Conservation (phyloP, 2,797 vertebrate species). For the Danio kyathit region DNA sequence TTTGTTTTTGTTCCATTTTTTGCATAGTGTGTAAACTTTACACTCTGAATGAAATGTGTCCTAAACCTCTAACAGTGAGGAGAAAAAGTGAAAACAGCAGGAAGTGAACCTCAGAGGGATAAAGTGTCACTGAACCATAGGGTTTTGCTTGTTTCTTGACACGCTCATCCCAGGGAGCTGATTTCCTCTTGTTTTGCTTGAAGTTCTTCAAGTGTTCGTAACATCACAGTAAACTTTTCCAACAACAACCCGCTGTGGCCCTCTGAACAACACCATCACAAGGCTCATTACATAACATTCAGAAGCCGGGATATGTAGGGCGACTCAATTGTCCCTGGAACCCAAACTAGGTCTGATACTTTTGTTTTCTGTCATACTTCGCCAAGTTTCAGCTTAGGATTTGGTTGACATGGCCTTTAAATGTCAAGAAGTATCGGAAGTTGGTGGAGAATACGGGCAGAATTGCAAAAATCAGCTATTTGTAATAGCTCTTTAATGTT, state of each 20-base stretch:
- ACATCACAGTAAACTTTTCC: constrained; percentile 1
- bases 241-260: not conserved
- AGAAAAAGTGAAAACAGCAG: not conserved
- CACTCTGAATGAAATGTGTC: no score
- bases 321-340: constrained; percentile 15
- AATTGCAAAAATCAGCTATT: not conserved
- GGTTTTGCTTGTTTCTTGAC: constrained; percentile 9
- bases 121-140: not conserved
- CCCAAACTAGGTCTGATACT: constrained; percentile 34
- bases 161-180: not conserved
- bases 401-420: constrained; percentile 26
- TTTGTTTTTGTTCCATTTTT: no score
- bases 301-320: constrained; percentile 12
- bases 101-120: constrained; percentile 1
- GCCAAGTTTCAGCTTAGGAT: constrained; percentile 1
- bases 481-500: constrained; percentile 20
- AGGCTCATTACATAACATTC: not conserved
- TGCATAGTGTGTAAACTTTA: no score
- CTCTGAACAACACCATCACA: not conserved
- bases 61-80: not conserved
- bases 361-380: constrained; percentile 11
- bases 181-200: constrained; percentile 20
- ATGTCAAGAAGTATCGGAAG: not conserved
- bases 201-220: not conserved
- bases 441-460: not conserved